Conservation (phyloP, 2,113 vertebrate genomes). For the Osmerus mordax region DNA sequence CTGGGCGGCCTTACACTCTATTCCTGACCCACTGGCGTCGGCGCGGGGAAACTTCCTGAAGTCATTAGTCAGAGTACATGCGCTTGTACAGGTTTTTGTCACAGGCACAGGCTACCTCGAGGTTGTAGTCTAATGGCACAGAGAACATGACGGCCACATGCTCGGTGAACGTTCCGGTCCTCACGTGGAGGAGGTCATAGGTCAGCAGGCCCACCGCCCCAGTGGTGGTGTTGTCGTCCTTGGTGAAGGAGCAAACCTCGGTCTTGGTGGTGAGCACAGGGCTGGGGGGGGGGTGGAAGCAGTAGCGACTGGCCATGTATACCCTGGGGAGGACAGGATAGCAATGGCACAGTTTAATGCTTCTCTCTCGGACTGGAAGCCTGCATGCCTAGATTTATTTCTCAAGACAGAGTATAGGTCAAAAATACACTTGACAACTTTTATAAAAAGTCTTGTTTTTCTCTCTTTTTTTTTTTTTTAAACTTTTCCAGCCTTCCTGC, state of each 20-base stretch:
- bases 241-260: conserved; percentile 70
- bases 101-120: conserved; percentile 44
- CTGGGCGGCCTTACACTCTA: conserved; percentile 15
- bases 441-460: conserved; percentile 25
- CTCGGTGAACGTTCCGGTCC: conserved; percentile 40
- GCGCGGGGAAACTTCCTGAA: conserved; percentile 42
- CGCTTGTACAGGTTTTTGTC: conserved; percentile 61
- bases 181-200: conserved; percentile 69
- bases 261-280: conserved; percentile 40
- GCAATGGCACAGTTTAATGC: too few relatives aligned
- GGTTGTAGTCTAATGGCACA: conserved; percentile 61
- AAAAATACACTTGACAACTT: conserved; percentile 11
- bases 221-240: conserved; percentile 61
- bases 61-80: conserved; percentile 65
- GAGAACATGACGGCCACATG: conserved; percentile 70
- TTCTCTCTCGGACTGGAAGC: too few relatives aligned
- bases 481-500: conserved; percentile 22
- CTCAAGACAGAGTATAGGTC: not conserved
- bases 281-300: conserved; percentile 62
- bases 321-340: conserved; percentile 45
- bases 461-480: not conserved
- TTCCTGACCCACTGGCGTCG: conserved; percentile 41
- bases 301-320: conserved; percentile 65
- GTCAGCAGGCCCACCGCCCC: conserved; percentile 66
- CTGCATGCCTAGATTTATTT: too few relatives aligned